Evolutionary conservation across 2,888 invertebrate genomes (phyloP), one percentile per base, ranked within the genome.

Genomic region (Apamea anceps): DNA sequence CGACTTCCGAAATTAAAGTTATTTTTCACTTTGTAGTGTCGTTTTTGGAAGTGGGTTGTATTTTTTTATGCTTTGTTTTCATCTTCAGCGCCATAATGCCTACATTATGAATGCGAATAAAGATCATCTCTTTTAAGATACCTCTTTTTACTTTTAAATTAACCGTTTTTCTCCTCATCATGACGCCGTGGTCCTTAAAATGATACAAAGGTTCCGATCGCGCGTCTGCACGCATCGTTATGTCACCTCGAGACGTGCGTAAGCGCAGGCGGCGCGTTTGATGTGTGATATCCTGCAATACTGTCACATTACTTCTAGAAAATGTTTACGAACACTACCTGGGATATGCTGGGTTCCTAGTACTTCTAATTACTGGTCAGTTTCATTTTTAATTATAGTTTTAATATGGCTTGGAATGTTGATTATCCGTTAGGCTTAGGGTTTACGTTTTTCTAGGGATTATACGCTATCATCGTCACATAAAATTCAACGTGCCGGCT

Each of bases 241-340:
- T 75, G 79, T 87, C 85, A 87, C 72, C 37, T 57, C 3, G 65
- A 51, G 32, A 87, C 75, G 87, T 87, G 85, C 66, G 85, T 42
- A 21, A 12, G 72, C 80, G 87, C 76, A 76, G 15, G 12, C 85
- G 85, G 85, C n/a, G 21, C 75, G 13, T 87, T 87, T 85, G 63
- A 80, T 72, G 77, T 63, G 62, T 37, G 42, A 75, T 62, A 76
- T 85, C 85, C 81, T 85, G 88, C 21, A 72, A 62, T 62, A 63
- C 63, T 62, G 65, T 72, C 77, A 72, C 85, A 66, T 68, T 75
- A 77, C 37, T 85, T 80, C 88, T 72, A 60, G 81, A 80, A 87
- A 85, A 75, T 70, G 77, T 60, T 51, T 77, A 25, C 48, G 1
- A 42, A 42, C 32, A 67, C 48, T 25, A 21, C 15, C 32, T 72